phyloP scores from a whole-genome alignment of 1,140 invertebrate species.

The Meloidogyne floridensis region DNA sequence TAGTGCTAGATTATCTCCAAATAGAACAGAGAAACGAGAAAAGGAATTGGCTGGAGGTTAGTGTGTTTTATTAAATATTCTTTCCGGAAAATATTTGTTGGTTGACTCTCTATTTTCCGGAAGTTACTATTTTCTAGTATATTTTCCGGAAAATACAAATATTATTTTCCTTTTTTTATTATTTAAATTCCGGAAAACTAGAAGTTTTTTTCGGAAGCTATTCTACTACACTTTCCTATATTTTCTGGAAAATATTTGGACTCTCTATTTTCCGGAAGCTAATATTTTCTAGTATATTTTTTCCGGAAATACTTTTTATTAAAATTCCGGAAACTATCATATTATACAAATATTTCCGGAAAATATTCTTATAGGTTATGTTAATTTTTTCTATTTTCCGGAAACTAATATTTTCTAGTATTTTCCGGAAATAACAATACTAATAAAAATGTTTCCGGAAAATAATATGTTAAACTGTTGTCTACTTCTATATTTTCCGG shows the following conservation, averaged over 20 bases:
- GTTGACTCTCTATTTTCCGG: not conserved
- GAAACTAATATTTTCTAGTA: too few relatives aligned
- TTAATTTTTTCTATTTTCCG: too few relatives aligned
- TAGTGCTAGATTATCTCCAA: not conserved
- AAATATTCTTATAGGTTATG: not conserved
- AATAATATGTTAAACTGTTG: too few relatives aligned
- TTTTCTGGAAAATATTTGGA: conserved; percentile 4
- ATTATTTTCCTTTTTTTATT: too few relatives aligned
- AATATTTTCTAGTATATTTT: not conserved
- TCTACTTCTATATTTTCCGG: too few relatives aligned
- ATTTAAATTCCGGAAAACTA: too few relatives aligned
- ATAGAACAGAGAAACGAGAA: conserved; percentile 18
- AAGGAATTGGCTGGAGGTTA: conserved; percentile 28
- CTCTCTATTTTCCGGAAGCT: not conserved
- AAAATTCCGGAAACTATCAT: not conserved
- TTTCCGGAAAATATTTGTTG: not conserved
- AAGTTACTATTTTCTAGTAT: not conserved
- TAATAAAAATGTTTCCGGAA: too few relatives aligned
- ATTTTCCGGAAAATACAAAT: conserved; percentile 6
- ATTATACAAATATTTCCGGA: conserved; percentile 11
- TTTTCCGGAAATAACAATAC: too few relatives aligned
- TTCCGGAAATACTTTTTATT: conserved; percentile 6
- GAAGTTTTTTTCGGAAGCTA: not conserved
- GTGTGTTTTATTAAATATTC: not conserved
- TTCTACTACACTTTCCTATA: not conserved